phyloP scores from a whole-genome alignment of 23 tunicate genomes.

The Diplosoma virens region DNA sequence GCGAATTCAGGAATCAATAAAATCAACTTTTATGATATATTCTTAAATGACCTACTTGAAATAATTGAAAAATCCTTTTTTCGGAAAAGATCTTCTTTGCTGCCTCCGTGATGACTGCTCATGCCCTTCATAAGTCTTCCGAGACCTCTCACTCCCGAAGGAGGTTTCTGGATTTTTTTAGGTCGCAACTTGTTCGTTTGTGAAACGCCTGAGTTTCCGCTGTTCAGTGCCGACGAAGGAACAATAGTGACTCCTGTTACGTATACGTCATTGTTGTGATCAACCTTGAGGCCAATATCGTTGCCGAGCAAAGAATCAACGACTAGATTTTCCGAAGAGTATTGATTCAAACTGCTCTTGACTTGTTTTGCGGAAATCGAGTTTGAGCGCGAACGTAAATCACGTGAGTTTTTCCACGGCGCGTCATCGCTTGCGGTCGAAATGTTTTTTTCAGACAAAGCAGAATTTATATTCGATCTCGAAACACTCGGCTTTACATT shows the following conservation, averaged over 20 bases:
- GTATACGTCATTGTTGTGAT: neutral
- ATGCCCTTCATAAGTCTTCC: constrained; percentile 37
- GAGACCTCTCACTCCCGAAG: constrained; percentile 14
- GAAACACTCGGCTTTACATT: neutral
- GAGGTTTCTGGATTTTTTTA: constrained; percentile 5
- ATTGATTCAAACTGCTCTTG: neutral
- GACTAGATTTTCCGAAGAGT: too few species aligned
- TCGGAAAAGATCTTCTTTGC: constrained; percentile 38
- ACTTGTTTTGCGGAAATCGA: too few species aligned
- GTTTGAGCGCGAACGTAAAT: too few species aligned
- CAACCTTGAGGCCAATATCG: neutral
- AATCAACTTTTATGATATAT: too few species aligned
- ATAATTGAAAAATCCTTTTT: neutral
- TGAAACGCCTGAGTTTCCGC: neutral
- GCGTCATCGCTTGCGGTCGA: neutral
- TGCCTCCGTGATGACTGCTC: constrained; percentile 23
- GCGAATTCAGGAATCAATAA: too few species aligned
- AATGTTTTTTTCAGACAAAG: neutral
- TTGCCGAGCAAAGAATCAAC: neutral
- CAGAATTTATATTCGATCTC: neutral
- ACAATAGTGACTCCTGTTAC: constrained; percentile 49
- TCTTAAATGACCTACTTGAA: too few species aligned
- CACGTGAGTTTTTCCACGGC: neutral
- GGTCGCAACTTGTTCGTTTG: constrained; percentile 1
- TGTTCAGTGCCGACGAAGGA: constrained; percentile 17